Evolutionary conservation across 2,797 vertebrate species (phyloP).

Genomic region (Picus viridis): DNA sequence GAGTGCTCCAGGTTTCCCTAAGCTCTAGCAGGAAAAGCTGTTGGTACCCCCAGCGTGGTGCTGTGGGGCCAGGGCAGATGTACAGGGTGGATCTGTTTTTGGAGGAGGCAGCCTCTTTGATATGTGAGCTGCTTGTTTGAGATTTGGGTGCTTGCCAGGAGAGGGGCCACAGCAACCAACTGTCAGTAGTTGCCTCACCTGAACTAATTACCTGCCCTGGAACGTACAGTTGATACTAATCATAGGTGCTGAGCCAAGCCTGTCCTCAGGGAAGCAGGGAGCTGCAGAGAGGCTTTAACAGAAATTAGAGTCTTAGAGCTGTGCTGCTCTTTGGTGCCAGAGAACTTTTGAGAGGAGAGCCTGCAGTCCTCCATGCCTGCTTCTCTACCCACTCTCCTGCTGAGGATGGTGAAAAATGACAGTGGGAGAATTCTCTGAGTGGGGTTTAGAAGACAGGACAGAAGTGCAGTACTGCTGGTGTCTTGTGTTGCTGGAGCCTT

Average conservation of each 20-base stretch:
- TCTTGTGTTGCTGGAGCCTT: not conserved
- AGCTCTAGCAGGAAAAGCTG: not conserved
- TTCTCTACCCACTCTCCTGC: not conserved
- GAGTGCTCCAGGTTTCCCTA: not conserved
- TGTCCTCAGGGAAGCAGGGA: constrained; percentile 51
- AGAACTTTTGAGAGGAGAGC: constrained; percentile 19
- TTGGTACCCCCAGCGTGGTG: not conserved
- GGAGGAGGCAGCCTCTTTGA: constrained; percentile 67
- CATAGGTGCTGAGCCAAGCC: constrained; percentile 55
- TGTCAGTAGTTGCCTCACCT: constrained; percentile 72
- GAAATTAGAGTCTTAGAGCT: constrained; percentile 12
- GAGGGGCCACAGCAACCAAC: constrained; percentile 54
- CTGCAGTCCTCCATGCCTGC: not conserved
- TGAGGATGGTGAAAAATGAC: not conserved
- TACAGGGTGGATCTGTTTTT: constrained; percentile 38
- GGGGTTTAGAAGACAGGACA: not conserved
- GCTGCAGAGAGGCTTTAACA: constrained; percentile 31
- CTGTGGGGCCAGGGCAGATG: not conserved
- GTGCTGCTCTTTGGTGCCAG: not conserved
- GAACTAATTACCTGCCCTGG: constrained; percentile 68
- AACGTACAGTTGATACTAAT: constrained; percentile 69
- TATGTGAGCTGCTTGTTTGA: constrained; percentile 57
- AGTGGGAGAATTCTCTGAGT: not conserved
- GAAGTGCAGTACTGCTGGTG: not conserved
- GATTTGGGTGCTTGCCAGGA: constrained; percentile 46